Base-by-base conservation (phyloP, 2,113 vertebrate species). In the Ammodytes dubius region DNA sequence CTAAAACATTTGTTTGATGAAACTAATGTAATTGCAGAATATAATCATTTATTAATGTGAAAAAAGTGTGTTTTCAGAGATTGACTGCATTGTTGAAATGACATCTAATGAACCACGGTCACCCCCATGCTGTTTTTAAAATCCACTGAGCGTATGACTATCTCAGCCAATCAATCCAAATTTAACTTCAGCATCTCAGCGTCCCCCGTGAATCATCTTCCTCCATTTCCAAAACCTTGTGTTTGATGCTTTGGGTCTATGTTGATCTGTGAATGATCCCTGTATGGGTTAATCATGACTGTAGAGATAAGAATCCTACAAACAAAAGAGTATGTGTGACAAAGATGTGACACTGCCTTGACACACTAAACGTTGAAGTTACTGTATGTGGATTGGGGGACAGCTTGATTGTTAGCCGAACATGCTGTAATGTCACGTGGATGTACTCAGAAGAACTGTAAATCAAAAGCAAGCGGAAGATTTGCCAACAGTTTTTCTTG, bases 361-460 rank as follows among this genome's bases (percentile, higher is more conserved):
- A 61, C 58, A 43, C 15, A 0, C 27, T 27, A 27, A 11, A 54
- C 37, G 15, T 75, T 49, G 27, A 66, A 75, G n/a, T 52, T 63
- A 46, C 4, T 6, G 47, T 45, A 46, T 50, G 45, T 66, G 65
- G 69, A 64, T 43, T 39, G 45, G 43, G 43, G 49, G 67, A 83
- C 84, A 12, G 64, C 45, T 70, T 82, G 84, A 87, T 70, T 87
- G 75, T 89, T 70, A 65, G 66, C 65, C 64, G 35, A 71, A 65
- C 67, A 66, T 61, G 19, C 10, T 78, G 79, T 43, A 46, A 65
- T 42, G 17, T 82, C 63, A 49, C 69, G 37, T 45, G n/a, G 39
- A 56, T 82, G 81, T 87, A 65, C 72, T 58, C 27, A 56, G 81
- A 78, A 27, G 77, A 52, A 80, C 74, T 79, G 77, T 72, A 54